Percentiles rank a stretch among this genome's conserved stretches.
phyloP scores from a whole-genome alignment of 2,797 vertebrate genomes.

The Linurgus olivaceus region DNA sequence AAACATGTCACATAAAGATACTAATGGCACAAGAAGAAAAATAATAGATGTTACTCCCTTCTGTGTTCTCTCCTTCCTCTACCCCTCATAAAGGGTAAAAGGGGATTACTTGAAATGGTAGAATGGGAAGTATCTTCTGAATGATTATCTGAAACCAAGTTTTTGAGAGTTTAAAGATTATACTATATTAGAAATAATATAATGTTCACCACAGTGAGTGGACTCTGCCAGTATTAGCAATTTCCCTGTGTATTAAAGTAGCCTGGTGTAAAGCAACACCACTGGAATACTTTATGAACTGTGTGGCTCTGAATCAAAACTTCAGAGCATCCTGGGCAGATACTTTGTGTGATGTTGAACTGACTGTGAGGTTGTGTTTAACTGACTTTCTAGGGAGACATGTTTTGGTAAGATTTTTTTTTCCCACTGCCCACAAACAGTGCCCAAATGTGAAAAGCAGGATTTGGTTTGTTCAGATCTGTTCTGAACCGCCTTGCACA shows the following conservation, averaged over 20 bases:
- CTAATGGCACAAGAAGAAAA: background rate
- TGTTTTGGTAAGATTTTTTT: background rate
- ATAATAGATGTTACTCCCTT: background rate
- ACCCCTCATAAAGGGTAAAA: background rate
- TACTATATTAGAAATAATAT: background rate
- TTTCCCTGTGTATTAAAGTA: background rate
- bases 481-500: background rate
- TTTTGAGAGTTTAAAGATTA: background rate
- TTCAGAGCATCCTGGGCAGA: background rate
- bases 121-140: background rate
- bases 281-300: background rate
- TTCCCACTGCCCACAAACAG: background rate
- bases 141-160: background rate
- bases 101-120: background rate
- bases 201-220: background rate
- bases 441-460: background rate
- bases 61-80: background rate
- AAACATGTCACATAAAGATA: background rate
- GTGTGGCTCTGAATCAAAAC: background rate
- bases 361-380: background rate
- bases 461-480: background rate
- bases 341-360: background rate
- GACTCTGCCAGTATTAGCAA: background rate
- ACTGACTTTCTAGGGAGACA: background rate
- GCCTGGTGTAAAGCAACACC: background rate